Base-by-base conservation (phyloP, 2,797 vertebrate genomes). In the Enteromius treurensis region DNA sequence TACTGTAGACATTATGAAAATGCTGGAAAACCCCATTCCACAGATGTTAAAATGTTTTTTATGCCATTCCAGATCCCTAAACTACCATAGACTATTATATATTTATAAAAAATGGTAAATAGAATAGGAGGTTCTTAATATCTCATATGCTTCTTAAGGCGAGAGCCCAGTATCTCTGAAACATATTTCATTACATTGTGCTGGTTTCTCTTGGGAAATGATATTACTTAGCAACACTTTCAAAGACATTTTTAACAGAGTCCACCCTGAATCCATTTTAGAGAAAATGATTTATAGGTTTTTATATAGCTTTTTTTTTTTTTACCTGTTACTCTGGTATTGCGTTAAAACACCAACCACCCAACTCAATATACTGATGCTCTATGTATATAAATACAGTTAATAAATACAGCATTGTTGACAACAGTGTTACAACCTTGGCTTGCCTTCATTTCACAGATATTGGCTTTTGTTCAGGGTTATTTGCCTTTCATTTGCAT, bases 381-480 rank as follows among this genome's bases (percentile, higher is more conserved):
- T 45, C 42, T 45, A 65, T 51, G 17, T 34, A 53, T 53, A 55
- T n/a, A 74, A 55, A 55, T 23, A 23, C 14, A 37, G 51, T 6
- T 6, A 37, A 37, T 26, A 55, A 23, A 19, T 55, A 11, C 21
- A 3, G 73, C 19, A 15, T 7, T 37, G 32, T 4, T 21, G 19
- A 74, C 29, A 53, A 3, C 51, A 55, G 21, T 75, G 73, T 60
- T 23, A 26, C 53, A 76, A 60, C 53, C 34, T 75, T 42, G n/a
- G 53, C 51, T 42, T 77, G 13, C 14, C 13, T 42, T 76, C 8
- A 15, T 55, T 55, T 76, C 55, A 26, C 13, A 23, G 77, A 42
- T 37, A 26, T 53, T 58, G 79, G 21, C 47, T 58, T 26, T 67
- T 51, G n/a, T 69, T 55, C 64, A 26, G 79, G 23, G 67, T 70